A percentile compares a stretch with the other conserved stretches of the same genome.
Evolutionary conservation across 1,140 invertebrate genomes (phyloP).

Genomic region (Lasaia peninsularis): DNA sequence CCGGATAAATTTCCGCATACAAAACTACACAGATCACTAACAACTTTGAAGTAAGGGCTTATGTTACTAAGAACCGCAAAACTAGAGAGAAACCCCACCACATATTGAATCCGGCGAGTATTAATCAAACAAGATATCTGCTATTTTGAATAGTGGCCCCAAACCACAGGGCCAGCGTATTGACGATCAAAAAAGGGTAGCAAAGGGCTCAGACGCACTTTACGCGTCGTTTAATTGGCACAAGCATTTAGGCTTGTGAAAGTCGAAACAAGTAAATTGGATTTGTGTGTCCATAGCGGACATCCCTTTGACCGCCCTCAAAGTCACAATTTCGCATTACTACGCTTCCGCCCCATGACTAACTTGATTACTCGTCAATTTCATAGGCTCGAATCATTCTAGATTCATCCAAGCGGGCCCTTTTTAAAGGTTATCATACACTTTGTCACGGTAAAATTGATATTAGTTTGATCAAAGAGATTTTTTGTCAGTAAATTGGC

Average conservation of each 20-base stretch:
- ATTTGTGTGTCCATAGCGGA: slow-evolving; percentile 47
- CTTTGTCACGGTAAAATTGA: slow-evolving; percentile 2
- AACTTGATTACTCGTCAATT: slow-evolving; percentile 56
- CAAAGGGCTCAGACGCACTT: slow-evolving; percentile 41
- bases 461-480: slow-evolving; percentile 14
- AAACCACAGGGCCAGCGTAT: slow-evolving; percentile 19
- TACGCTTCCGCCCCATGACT: slow-evolving; percentile 39
- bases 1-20: background rate
- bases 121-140: slow-evolving; percentile 27
- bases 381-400: slow-evolving; percentile 34
- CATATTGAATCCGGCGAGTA: slow-evolving; percentile 19
- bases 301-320: slow-evolving; percentile 51
- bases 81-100: background rate
- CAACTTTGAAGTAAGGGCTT: slow-evolving; percentile 11
- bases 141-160: slow-evolving; percentile 24
- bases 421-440: slow-evolving; percentile 27
- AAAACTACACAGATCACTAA: background rate
- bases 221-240: slow-evolving; percentile 63
- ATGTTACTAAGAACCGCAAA: slow-evolving; percentile 18
- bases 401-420: slow-evolving; percentile 19
- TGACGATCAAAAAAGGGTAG: slow-evolving; percentile 29
- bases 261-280: slow-evolving; percentile 67
- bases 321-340: slow-evolving; percentile 58
- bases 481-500: slow-evolving; percentile 2
- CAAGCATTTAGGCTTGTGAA: slow-evolving; percentile 55